Evolutionary conservation across 2,113 vertebrate species (phyloP).

Genomic region (Prochilodus magdalenae): DNA sequence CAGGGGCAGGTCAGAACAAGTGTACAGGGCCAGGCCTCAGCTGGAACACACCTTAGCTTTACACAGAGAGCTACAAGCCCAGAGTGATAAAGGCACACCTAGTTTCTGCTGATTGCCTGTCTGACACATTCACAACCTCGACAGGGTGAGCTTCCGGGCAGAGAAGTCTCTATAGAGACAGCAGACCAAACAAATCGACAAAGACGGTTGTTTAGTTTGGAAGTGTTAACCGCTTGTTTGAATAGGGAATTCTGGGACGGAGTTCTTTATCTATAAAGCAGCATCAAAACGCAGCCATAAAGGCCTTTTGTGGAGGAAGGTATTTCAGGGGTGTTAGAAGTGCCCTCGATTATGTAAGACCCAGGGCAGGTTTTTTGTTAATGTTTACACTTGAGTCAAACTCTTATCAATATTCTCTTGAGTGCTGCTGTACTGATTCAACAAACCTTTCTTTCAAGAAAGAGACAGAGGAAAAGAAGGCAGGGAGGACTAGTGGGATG

Average conservation of each 20-base stretch:
- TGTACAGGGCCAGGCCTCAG: not conserved
- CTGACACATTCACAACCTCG: conserved; percentile 20
- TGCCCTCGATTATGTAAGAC: not conserved
- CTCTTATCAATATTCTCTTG: not conserved
- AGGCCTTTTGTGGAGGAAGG: not conserved
- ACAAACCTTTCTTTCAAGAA: conserved; percentile 14
- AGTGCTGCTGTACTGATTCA: not conserved
- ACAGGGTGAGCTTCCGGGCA: not conserved
- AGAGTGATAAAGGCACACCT: conserved; percentile 33
- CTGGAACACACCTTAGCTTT: conserved; percentile 37
- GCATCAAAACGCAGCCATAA: not conserved
- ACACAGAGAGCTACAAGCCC: conserved; percentile 2
- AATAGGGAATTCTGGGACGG: conserved; percentile 11
- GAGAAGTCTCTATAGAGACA: conserved; percentile 33
- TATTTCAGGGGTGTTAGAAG: not conserved
- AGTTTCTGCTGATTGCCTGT: conserved; percentile 32
- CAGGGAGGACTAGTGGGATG: not conserved
- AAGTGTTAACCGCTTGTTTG: not conserved
- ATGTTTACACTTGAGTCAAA: not conserved
- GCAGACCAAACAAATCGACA: conserved; percentile 26
- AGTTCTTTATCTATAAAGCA: not conserved
- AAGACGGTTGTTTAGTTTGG: not conserved
- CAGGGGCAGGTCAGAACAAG: conserved; percentile 49
- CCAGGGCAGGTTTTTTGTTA: not conserved
- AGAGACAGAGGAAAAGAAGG: not conserved